phyloP scores from a whole-genome alignment of 1,140 invertebrate species.

The Campoletis sonorensis region DNA sequence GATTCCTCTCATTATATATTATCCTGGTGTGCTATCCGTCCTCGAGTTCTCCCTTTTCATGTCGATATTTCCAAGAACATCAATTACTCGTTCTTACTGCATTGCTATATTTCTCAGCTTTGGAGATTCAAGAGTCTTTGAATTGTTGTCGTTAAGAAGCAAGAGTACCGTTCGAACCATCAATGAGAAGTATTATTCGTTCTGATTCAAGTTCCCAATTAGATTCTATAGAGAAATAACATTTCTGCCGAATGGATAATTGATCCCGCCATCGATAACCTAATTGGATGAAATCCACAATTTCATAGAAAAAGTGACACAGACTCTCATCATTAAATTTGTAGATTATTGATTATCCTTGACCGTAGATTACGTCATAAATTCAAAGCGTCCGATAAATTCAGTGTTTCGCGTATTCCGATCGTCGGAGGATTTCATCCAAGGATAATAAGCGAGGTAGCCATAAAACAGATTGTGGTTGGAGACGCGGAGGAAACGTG shows the following conservation, averaged over 20 bases:
- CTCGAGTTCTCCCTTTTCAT: neutral
- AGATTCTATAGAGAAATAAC: neutral
- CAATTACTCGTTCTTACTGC: neutral
- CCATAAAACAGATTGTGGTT: slow-evolving; percentile 49
- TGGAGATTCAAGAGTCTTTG: neutral
- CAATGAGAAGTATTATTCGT: neutral
- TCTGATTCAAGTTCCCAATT: neutral
- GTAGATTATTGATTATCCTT: neutral
- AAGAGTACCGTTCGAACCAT: neutral
- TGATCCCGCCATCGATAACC: neutral
- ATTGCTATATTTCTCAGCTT: neutral
- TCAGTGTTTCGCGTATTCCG: neutral
- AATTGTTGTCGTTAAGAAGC: neutral
- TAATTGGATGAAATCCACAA: neutral
- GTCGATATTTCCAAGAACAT: neutral
- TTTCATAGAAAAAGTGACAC: neutral
- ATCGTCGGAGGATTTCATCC: neutral
- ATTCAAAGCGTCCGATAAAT: neutral
- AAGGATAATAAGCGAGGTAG: slow-evolving; percentile 37
- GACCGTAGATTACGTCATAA: neutral
- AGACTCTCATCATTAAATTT: neutral
- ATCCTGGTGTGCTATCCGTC: neutral
- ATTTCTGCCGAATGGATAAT: neutral
- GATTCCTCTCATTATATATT: neutral
- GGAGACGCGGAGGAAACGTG: neutral